Evolutionary conservation across 2,113 vertebrate species (phyloP).

Genomic region (Charina bottae): DNA sequence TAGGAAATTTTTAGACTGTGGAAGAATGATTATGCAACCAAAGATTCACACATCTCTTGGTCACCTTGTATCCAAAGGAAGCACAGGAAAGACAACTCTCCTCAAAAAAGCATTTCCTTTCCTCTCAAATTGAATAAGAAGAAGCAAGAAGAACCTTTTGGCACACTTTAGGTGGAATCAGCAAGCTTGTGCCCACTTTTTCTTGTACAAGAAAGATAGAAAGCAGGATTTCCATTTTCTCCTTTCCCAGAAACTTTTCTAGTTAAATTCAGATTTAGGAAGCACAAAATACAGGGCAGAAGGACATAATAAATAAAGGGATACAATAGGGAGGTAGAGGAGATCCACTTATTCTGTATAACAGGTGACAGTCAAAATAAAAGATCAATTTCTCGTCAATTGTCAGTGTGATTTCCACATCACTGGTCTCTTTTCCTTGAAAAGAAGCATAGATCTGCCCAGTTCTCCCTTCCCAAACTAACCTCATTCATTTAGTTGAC

Average conservation of each 20-base stretch:
- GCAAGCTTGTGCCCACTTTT: not conserved
- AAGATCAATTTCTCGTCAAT: slow-evolving; percentile 42
- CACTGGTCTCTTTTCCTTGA: slow-evolving; percentile 67
- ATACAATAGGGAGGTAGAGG: not conserved
- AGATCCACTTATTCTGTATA: not conserved
- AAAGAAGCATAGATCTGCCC: slow-evolving; percentile 64
- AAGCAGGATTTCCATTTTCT: not conserved
- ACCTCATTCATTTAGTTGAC: slow-evolving; percentile 67
- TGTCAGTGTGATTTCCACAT: slow-evolving; percentile 52
- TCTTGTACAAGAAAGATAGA: not conserved
- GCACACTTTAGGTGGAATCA: not conserved
- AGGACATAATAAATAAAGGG: not conserved
- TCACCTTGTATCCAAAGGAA: not conserved
- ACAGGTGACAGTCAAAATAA: not conserved
- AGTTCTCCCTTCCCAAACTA: slow-evolving; percentile 67
- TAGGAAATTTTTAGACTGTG: not conserved
- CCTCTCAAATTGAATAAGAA: not conserved
- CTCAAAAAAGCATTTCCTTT: not conserved
- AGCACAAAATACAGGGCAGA: not conserved
- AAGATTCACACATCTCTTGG: not conserved
- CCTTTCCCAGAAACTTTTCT: not conserved
- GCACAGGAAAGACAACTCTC: not conserved
- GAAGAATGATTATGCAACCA: not conserved
- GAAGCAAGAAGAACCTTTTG: not conserved
- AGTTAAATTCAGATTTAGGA: not conserved